A percentile compares a stretch with the other conserved stretches of the same genome.
phyloP scores from a whole-genome alignment of 1,140 invertebrate genomes.

The Phthorimaea operculella region DNA sequence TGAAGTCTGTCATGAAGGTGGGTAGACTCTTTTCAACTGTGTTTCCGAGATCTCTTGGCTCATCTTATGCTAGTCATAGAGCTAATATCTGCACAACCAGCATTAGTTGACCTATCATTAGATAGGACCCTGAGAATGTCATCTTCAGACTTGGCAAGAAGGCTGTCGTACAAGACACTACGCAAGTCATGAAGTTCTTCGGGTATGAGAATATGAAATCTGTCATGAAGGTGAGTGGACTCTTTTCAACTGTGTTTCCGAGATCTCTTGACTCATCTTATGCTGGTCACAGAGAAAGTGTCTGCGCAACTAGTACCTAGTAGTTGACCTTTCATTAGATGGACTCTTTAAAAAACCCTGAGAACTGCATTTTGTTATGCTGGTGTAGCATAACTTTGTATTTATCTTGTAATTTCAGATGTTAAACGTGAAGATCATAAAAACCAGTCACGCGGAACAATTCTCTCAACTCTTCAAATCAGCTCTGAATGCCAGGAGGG shows the following conservation, averaged over 20 bases:
- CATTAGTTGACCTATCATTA: too few relatives aligned
- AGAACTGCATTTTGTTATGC: too few relatives aligned
- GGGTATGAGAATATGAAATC: slow-evolving; percentile 26
- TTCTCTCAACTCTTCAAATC: slow-evolving; percentile 25
- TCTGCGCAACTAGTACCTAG: too few relatives aligned
- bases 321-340: too few relatives aligned
- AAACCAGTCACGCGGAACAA: slow-evolving; percentile 18
- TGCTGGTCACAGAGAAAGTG: too few relatives aligned
- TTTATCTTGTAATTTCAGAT: slow-evolving; percentile 19
- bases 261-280: too few relatives aligned
- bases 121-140: background rate
- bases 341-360: too few relatives aligned
- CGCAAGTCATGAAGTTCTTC: slow-evolving; percentile 29
- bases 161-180: slow-evolving; percentile 24
- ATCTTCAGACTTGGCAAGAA: slow-evolving; percentile 23
- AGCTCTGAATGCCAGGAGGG: slow-evolving; percentile 19
- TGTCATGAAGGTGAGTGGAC: slow-evolving; percentile 21
- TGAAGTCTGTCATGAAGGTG: slow-evolving; percentile 26
- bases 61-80: too few relatives aligned
- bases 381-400: too few relatives aligned
- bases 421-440: slow-evolving; percentile 22
- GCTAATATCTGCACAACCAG: too few relatives aligned
- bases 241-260: too few relatives aligned
- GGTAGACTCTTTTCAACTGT: background rate
- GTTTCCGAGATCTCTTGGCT: too few relatives aligned